Evolutionary conservation across 1,140 invertebrate genomes (phyloP).

Genomic region (Sminthurinus signatus): DNA sequence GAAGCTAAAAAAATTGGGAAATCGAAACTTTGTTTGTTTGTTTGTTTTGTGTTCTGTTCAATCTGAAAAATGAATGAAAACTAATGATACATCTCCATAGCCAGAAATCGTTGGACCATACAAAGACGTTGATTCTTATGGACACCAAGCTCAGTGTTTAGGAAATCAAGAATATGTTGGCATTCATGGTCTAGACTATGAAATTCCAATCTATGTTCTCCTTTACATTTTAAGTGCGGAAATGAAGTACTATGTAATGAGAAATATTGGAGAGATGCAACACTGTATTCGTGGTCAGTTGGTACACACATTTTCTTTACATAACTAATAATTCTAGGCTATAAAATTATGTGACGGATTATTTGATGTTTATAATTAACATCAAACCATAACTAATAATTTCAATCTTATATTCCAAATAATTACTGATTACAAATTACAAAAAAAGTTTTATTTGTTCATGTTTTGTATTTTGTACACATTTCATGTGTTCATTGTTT

Average conservation of each 20-base stretch:
- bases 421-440: too few relatives aligned
- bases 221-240: conserved; percentile 22
- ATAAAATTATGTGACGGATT: too few relatives aligned
- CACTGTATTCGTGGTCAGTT: conserved; percentile 10
- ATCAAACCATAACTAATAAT: too few relatives aligned
- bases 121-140: neutral
- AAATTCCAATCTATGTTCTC: conserved; percentile 20
- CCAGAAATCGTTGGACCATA: neutral
- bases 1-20: too few relatives aligned
- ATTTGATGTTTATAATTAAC: too few relatives aligned
- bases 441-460: too few relatives aligned
- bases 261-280: conserved; percentile 22
- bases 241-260: conserved; percentile 19
- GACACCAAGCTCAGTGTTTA: neutral
- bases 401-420: too few relatives aligned
- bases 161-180: conserved; percentile 6
- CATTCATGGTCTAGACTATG: neutral
- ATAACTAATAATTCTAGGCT: too few relatives aligned
- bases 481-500: too few relatives aligned
- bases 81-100: neutral
- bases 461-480: too few relatives aligned
- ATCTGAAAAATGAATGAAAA: neutral
- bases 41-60: conserved; percentile 8
- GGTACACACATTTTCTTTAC: too few relatives aligned
- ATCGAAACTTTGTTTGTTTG: conserved; percentile 11